Conservation (phyloP, 2,797 vertebrate species). For the Anisognathus igniventris region DNA sequence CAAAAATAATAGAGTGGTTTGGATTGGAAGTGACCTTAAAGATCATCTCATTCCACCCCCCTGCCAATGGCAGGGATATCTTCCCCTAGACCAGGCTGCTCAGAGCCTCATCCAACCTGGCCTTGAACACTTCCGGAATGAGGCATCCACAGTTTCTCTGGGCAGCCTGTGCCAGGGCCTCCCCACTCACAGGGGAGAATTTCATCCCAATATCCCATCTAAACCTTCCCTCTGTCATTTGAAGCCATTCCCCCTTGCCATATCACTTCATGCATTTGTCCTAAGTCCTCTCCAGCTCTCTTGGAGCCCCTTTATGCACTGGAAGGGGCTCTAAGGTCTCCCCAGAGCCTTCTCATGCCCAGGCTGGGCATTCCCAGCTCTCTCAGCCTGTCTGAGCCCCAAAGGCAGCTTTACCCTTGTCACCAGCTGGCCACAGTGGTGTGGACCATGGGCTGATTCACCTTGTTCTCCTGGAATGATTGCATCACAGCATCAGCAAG, state of each 20-base stretch:
- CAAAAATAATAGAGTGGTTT: neutral
- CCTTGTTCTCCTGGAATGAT: rapidly evolving
- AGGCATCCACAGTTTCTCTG: rapidly evolving
- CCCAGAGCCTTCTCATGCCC: neutral
- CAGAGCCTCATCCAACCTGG: rapidly evolving
- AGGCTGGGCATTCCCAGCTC: neutral
- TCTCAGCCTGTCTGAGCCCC: neutral
- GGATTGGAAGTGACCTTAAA: neutral
- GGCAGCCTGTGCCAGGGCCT: neutral
- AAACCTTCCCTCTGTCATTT: neutral
- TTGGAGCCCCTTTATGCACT: neutral
- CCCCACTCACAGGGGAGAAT: neutral
- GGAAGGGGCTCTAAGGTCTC: neutral
- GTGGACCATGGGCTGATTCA: neutral
- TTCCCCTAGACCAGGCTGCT: rapidly evolving
- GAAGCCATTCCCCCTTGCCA: neutral
- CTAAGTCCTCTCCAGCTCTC: neutral
- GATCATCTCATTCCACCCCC: neutral
- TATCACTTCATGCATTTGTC: neutral
- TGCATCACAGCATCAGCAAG: neutral
- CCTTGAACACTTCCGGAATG: neutral
- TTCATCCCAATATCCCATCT: neutral
- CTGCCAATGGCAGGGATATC: neutral
- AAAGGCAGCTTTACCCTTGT: neutral
- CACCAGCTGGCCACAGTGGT: neutral